phyloP scores from a whole-genome alignment of 2,113 vertebrate species.

The Lasiurus cinereus region DNA sequence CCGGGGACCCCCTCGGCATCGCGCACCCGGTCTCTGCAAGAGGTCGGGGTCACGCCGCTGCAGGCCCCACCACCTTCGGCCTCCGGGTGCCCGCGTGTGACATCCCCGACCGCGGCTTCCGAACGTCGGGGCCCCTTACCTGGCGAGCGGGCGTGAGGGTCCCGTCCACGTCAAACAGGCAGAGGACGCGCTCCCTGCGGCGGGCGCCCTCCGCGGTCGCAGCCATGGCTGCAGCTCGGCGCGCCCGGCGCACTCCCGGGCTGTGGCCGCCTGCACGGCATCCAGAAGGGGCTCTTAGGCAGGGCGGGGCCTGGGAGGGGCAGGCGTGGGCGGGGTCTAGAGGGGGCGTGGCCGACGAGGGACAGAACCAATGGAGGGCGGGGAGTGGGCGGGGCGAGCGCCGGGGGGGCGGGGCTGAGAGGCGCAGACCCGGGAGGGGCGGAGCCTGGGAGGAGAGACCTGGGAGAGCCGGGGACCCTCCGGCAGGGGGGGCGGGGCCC shows the following conservation, averaged over 20 bases:
- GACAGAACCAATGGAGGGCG: no score
- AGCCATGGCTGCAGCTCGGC: conserved; percentile 69
- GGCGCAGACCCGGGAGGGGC: no score
- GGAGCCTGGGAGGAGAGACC: no score
- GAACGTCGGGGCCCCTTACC: conserved; percentile 85
- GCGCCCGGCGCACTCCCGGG: background rate
- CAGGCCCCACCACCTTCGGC: background rate
- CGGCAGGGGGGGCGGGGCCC: no score
- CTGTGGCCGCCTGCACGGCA: fast-evolving
- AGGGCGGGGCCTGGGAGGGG: background rate
- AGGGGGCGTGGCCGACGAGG: no score
- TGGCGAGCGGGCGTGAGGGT: conserved; percentile 95
- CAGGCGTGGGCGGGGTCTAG: background rate
- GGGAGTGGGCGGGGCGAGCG: no score
- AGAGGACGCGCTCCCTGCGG: conserved; percentile 88
- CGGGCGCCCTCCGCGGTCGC: conserved; percentile 75
- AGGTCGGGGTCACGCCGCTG: background rate
- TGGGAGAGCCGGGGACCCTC: no score
- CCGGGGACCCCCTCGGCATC: background rate
- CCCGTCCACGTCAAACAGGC: conserved; percentile 97
- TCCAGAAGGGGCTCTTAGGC: background rate
- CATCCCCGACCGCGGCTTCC: no score
- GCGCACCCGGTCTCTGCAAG: background rate
- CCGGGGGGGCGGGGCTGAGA: no score
- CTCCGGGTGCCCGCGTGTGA: background rate